Evolutionary conservation across 35 echinoderm and acorn worm species (phyloP), one percentile per base, ranked within the genome.

Genomic region (Lytechinus variegatus): DNA sequence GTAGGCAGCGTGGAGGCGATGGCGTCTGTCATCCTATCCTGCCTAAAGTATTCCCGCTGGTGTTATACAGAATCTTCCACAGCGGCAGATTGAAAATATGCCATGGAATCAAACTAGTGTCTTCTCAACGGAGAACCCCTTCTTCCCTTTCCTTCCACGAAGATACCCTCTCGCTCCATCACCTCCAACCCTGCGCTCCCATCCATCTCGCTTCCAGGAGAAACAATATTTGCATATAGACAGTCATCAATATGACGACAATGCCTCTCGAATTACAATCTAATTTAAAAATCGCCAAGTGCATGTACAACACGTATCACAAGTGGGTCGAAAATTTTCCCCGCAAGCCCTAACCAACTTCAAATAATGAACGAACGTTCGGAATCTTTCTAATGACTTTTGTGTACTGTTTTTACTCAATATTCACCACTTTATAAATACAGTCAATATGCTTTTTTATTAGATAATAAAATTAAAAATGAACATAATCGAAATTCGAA

Each of bases 191-290:
- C 27, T 44, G 11, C 55, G 53, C 92, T 93, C 27, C 53, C 52
- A 52, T 57, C 55, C 92, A 57, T 93, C 92, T 57, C 54, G 54
- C 27, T 93, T 57, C 53, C 92, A 55, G 92, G 54, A 13, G 92
- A 93, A 93, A 93, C 92, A 93, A 93, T 93, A 93, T 93, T 93
- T 21, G 92, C 92, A 93, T 57, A 54, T 19, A 93, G 92, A 24
- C 92, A 57, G 55, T 57, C 92, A 93, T 27, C 55, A 93, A 93
- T 93, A 54, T 28, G 55, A 57, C 92, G 92, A 93, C 92, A 57
- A 93, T 55, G 92, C 92, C 54, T 93, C 92, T 93, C 92, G 53
- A 57, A 93, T 93, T 93, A 55, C 92, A 57, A 14, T 93, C 92
- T 79, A 79, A 79, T 79, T 79, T 79, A 24, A 79, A 16, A 79